Evolutionary conservation across 2,797 vertebrate species (phyloP).

Genomic region (Arnoldichthys spilopterus): DNA sequence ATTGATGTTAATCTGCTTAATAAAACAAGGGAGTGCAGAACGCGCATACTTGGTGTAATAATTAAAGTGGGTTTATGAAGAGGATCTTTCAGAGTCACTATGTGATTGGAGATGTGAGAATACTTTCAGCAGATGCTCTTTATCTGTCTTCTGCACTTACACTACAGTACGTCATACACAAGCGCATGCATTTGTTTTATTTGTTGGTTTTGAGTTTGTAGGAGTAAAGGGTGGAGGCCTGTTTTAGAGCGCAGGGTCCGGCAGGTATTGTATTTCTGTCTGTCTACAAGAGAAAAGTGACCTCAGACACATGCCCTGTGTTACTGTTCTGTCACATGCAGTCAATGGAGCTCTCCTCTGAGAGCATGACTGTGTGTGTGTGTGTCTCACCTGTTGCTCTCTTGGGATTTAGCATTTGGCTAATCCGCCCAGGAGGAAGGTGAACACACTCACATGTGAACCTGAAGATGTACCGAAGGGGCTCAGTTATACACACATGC

Average conservation of each 20-base stretch:
- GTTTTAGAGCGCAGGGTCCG: conserved; percentile 3
- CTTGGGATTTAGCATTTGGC: conserved; percentile 80
- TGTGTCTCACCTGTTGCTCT: conserved; percentile 77
- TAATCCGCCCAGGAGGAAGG: conserved; percentile 81
- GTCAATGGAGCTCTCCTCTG: conserved; percentile 72
- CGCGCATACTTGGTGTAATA: neutral
- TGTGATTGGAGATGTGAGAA: neutral
- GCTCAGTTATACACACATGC: conserved; percentile 47
- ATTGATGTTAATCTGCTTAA: conserved; percentile 39
- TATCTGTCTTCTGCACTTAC: neutral
- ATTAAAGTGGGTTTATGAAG: conserved; percentile 25
- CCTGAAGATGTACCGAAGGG: conserved; percentile 81
- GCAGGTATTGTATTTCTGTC: conserved; percentile 39
- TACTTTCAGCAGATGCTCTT: neutral
- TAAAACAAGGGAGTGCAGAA: conserved; percentile 36
- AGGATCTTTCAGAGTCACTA: neutral
- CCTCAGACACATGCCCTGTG: conserved; percentile 43
- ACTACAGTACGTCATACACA: neutral
- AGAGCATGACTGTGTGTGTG: conserved; percentile 40
- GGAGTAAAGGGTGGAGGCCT: too few species aligned
- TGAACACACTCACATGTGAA: conserved; percentile 79
- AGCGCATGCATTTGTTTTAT: neutral
- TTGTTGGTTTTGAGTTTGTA: neutral
- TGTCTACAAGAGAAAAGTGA: conserved; percentile 37
- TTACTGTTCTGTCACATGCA: conserved; percentile 42